Percentiles rank a stretch among this genome's conserved stretches.
phyloP scores from a whole-genome alignment of 2,888 invertebrate species.

The Oligia strigilis region DNA sequence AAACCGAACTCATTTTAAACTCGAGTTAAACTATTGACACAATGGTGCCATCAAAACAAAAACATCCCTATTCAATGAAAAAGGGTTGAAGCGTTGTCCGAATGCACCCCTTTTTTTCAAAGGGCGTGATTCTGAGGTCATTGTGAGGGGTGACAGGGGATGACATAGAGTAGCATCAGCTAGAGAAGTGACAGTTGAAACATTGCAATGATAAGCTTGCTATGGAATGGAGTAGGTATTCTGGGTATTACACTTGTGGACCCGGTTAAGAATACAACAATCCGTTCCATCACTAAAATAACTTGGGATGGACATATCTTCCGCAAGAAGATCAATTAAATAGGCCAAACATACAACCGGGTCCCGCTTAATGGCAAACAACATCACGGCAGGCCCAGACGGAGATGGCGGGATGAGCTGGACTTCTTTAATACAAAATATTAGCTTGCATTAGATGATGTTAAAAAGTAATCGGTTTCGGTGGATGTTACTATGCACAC shows the following conservation, averaged over 20 bases:
- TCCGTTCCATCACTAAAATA: too few species aligned
- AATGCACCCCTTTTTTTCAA: slow-evolving; percentile 61
- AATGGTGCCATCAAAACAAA: slow-evolving; percentile 64
- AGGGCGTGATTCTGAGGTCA: slow-evolving; percentile 71
- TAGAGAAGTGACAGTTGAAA: slow-evolving; percentile 27
- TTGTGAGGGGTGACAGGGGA: slow-evolving; percentile 57
- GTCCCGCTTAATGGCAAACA: too few species aligned
- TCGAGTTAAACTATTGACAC: slow-evolving; percentile 63
- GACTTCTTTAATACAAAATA: too few species aligned
- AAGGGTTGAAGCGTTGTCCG: slow-evolving; percentile 53
- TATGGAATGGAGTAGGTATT: too few species aligned
- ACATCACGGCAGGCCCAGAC: too few species aligned
- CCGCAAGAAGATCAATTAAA: too few species aligned
- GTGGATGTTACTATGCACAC: neutral
- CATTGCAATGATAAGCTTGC: slow-evolving; percentile 1
- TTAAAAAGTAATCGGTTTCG: neutral
- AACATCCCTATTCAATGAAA: slow-evolving; percentile 51
- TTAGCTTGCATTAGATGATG: neutral
- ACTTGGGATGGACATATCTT: too few species aligned
- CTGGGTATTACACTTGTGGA: too few species aligned
- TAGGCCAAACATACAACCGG: too few species aligned
- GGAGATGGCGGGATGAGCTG: too few species aligned
- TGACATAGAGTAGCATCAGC: slow-evolving; percentile 9
- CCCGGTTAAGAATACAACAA: too few species aligned
- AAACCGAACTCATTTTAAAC: slow-evolving; percentile 57